Evolutionary conservation across 2,888 invertebrate species (phyloP).

Genomic region (Caprella mutica): DNA sequence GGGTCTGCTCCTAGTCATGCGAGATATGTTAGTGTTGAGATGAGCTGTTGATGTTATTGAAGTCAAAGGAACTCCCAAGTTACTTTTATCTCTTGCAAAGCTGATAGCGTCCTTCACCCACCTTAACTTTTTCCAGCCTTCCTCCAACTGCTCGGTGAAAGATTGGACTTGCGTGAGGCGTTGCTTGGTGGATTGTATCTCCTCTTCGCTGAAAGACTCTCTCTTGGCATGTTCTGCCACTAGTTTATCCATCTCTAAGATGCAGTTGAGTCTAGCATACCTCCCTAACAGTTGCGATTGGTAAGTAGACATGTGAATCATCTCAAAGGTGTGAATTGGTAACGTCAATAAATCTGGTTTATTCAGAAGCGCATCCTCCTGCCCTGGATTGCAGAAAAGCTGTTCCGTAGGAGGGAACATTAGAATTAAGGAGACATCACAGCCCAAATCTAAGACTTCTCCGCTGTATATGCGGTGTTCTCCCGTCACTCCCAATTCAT

Average conservation of each 20-base stretch:
- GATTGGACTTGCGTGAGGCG: slow-evolving; percentile 68
- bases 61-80: slow-evolving; percentile 39
- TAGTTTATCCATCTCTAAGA: slow-evolving; percentile 80
- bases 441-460: slow-evolving; percentile 84
- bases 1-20: background rate
- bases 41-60: slow-evolving; percentile 17
- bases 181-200: slow-evolving; percentile 74
- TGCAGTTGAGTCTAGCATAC: slow-evolving; percentile 84
- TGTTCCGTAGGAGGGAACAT: slow-evolving; percentile 84
- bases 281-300: slow-evolving; percentile 77
- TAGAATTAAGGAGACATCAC: slow-evolving; percentile 81
- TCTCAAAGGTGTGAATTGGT: slow-evolving; percentile 51
- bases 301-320: slow-evolving; percentile 91
- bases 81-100: slow-evolving; percentile 69
- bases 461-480: slow-evolving; percentile 75
- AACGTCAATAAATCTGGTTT: slow-evolving; percentile 23
- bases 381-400: slow-evolving; percentile 63
- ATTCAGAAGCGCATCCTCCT: slow-evolving; percentile 23
- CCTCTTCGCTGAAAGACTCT: slow-evolving; percentile 79
- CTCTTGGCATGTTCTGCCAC: slow-evolving; percentile 84
- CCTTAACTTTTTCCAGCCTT: slow-evolving; percentile 82
- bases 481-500: slow-evolving; percentile 63
- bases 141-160: slow-evolving; percentile 71
- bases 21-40: slow-evolving; percentile 9
- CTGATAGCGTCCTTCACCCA: slow-evolving; percentile 95